These are phyloP conservation scores for Tamias sibiricus DNA, from an alignment of 2,113 vertebrate species.

Conservation along the genomic window DNA sequence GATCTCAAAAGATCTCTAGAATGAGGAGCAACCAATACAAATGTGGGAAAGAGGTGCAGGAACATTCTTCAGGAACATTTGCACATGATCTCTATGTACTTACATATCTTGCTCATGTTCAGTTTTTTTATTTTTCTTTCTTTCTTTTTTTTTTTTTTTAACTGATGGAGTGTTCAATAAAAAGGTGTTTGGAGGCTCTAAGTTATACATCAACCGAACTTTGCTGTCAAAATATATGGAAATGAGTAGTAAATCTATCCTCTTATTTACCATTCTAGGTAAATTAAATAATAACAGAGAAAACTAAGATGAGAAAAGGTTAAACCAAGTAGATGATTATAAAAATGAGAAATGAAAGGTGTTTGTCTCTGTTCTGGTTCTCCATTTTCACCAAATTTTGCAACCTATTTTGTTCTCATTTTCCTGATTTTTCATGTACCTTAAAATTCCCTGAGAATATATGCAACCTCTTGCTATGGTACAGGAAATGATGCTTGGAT, in stretches of 20 bases:
- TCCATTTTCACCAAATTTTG: not conserved
- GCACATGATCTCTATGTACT: not conserved
- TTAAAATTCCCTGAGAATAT: not conserved
- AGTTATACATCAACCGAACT: not conserved
- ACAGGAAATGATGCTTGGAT: not conserved
- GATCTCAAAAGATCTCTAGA: not conserved
- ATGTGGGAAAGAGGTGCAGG: not conserved
- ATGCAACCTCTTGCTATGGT: not conserved
- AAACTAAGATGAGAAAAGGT: not conserved
- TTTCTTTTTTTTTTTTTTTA: no score
- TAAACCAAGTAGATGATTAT: not conserved
- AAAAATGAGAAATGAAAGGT: not conserved
- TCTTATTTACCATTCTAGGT: not conserved
- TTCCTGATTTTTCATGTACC: not conserved
- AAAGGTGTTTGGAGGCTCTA: not conserved
- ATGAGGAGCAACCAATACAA: accelerated
- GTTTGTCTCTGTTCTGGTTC: not conserved
- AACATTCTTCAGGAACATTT: not conserved
- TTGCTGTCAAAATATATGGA: not conserved
- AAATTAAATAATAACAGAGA: not conserved
- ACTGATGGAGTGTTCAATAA: not conserved
- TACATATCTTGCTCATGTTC: not conserved
- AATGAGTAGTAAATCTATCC: not conserved
- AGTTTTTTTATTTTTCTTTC: no score
- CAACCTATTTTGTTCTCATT: not conserved